Percentiles rank a stretch among this genome's conserved stretches.
phyloP scores from a whole-genome alignment of 2,888 invertebrate genomes.

The Synergus gifuensis region DNA sequence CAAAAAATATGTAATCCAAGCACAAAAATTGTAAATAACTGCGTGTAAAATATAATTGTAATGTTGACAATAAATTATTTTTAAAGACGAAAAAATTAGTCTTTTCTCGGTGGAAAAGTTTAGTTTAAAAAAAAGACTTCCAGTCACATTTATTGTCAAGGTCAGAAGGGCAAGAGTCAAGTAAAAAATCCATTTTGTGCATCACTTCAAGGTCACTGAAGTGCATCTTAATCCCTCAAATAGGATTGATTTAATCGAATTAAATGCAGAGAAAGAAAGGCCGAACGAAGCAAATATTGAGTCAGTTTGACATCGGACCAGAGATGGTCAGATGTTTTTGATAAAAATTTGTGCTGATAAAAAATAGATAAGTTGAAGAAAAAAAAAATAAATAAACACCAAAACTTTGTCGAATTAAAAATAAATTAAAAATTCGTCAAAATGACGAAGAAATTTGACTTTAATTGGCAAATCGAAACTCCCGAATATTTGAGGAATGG shows the following conservation, averaged over 20 bases:
- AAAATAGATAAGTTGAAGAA: constrained; percentile 18
- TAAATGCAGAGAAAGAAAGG: constrained; percentile 53
- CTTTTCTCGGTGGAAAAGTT: not conserved
- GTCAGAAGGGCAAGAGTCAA: constrained; percentile 45
- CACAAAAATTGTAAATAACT: not conserved
- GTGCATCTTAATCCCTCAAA: constrained; percentile 66
- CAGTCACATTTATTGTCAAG: not conserved
- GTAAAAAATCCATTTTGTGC: constrained; percentile 46
- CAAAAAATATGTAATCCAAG: not conserved
- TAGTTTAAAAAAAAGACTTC: not conserved
- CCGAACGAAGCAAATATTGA: constrained; percentile 16
- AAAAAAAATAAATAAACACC: constrained; percentile 2
- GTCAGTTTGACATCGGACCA: constrained; percentile 46
- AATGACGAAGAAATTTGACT: constrained; percentile 85
- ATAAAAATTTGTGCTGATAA: not conserved
- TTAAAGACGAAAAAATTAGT: not conserved
- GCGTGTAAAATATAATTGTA: not conserved
- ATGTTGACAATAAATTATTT: not conserved
- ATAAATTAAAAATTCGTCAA: constrained; percentile 30
- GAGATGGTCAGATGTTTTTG: constrained; percentile 5
- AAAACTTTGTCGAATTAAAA: not conserved
- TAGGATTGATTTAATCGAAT: constrained; percentile 70
- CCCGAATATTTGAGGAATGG: constrained; percentile 81
- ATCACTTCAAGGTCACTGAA: constrained; percentile 49
- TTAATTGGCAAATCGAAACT: constrained; percentile 83